phyloP scores from a whole-genome alignment of 2,797 vertebrate species.

The Apodemus agrarius region DNA sequence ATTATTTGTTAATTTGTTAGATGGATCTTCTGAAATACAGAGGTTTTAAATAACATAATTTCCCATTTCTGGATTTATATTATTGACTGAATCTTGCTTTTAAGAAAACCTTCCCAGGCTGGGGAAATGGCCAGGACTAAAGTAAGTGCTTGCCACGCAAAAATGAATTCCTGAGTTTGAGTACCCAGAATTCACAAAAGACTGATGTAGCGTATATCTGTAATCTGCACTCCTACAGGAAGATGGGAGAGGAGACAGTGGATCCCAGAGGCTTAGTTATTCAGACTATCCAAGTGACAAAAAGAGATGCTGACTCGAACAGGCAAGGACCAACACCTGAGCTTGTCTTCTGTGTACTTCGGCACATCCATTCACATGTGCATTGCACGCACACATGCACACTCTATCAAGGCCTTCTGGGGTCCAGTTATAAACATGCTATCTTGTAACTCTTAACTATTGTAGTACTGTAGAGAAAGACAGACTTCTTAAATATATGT shows the following conservation, averaged over 20 bases:
- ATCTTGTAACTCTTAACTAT: not conserved
- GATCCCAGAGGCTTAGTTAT: not conserved
- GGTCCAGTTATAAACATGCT: not conserved
- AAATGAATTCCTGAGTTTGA: not conserved
- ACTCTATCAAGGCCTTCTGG: not conserved
- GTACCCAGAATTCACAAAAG: not conserved
- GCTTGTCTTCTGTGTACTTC: not conserved
- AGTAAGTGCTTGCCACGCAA: not conserved
- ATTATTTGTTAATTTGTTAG: constrained; percentile 8
- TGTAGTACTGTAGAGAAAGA: not conserved
- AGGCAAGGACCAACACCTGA: not conserved
- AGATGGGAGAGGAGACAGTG: not conserved
- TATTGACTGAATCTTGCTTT: not conserved
- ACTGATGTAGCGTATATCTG: too few relatives aligned
- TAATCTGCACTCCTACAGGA: not conserved
- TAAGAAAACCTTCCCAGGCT: not conserved
- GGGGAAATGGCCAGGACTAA: not conserved
- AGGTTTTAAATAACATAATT: not conserved
- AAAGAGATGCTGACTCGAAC: not conserved
- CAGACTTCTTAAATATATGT: not conserved
- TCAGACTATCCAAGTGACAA: not conserved
- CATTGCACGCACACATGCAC: too few relatives aligned
- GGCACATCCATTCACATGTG: not conserved
- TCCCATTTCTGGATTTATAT: not conserved
- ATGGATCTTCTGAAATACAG: constrained; percentile 27